Percentiles rank a stretch among this genome's conserved stretches.
Conservation (phyloP, 2,113 vertebrate species). For the Cathartes aura region DNA sequence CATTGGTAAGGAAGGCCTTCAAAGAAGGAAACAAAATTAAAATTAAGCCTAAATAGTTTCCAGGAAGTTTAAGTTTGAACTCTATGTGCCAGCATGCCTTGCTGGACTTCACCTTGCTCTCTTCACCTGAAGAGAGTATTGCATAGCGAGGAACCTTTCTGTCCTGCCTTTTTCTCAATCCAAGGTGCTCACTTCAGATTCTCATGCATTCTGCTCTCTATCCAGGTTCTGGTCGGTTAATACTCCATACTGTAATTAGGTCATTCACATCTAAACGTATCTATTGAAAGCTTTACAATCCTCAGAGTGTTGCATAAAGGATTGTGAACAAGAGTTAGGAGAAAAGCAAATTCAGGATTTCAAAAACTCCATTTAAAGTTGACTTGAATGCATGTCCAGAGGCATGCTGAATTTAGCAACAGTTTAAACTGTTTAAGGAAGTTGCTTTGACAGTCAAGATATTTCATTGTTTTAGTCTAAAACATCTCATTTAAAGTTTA, state of each 20-base stretch:
- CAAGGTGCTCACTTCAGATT: background rate
- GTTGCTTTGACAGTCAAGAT: background rate
- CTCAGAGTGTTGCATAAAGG: background rate
- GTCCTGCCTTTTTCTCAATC: background rate
- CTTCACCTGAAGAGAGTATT: background rate
- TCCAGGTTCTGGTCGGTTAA: background rate
- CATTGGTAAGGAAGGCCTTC: accelerated
- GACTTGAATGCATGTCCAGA: background rate
- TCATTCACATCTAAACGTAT: background rate
- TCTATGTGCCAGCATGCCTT: background rate
- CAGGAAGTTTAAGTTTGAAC: background rate
- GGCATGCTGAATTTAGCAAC: background rate
- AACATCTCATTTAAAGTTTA: background rate
- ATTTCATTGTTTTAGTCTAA: background rate
- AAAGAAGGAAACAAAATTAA: background rate
- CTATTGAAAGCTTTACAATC: background rate
- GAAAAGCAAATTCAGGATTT: background rate
- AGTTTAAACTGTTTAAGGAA: background rate
- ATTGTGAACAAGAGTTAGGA: background rate
- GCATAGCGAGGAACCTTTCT: background rate
- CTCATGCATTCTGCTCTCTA: background rate
- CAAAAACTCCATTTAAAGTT: background rate
- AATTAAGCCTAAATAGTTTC: background rate
- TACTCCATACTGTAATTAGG: background rate
- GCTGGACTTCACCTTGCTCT: background rate